Evolutionary conservation across 1,140 invertebrate species (phyloP), one percentile per base, ranked within the genome.

Genomic region (Diploscapter pachys): DNA sequence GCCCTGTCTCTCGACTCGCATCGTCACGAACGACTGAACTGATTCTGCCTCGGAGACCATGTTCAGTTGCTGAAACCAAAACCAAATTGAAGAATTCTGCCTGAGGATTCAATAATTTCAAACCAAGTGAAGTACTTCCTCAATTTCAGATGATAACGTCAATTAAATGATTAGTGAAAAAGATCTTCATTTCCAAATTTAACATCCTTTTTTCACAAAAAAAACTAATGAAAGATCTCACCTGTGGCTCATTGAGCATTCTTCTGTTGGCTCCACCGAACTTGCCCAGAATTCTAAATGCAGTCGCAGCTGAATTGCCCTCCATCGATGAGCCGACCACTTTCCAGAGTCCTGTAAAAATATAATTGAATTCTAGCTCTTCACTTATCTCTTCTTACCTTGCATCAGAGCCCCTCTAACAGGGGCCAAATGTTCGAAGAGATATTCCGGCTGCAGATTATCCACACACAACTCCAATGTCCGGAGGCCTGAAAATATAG

Each of bases 351-450:
- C 94, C 66, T 51, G 93, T 95, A 0, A 96, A 85, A 3, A 95
- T 59, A 31, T 31, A 31, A 31, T 31, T 31, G 31, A 31, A 31
- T 31, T 31, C 31, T 31, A 31, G 31, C 31, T 31, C 31, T 31
- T 31, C 31, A 31, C 31, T 31, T 31, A 31, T 31, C 31, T 31
- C 31, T 31, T 31, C 9, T 11, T 71, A 11, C 70, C 95, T 88
- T 98, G 96, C 95, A 99, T 98, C 0, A 99, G 86, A 84, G 97
- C 95, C 0, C 95, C 95, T 76, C 95, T 87, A 0, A 99, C 96
- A 0, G 96, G 96, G 85, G 98, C 94, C 79, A 99, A 98, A 82
- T 99, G 95, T 84, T 98, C 95, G 84, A 98, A 98, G 2, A 99
- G 88, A 85, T 98, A 99, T 84, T 99, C 96, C 8, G 96, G 95